A percentile compares a stretch with the other conserved stretches of the same genome.
phyloP scores from a whole-genome alignment of 2,888 invertebrate species.

The Sicus ferrugineus region DNA sequence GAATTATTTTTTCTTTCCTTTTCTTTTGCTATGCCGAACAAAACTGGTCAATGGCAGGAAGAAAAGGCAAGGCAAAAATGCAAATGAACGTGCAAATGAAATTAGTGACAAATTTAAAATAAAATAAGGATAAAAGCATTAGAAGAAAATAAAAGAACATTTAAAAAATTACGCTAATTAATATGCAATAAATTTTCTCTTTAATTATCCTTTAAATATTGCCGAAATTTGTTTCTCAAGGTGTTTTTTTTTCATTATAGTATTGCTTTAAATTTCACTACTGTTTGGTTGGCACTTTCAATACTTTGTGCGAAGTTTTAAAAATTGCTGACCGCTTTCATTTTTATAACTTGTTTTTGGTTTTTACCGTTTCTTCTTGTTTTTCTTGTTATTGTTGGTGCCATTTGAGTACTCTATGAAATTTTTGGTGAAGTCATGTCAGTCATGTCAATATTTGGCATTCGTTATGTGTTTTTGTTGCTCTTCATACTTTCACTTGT shows the following conservation, averaged over 20 bases:
- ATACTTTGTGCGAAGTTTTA: too few species aligned
- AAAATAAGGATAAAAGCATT: too few species aligned
- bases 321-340: too few species aligned
- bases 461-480: not conserved
- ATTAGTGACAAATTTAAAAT: too few species aligned
- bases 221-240: not conserved
- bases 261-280: not conserved
- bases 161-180: too few species aligned
- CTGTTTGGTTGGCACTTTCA: not conserved
- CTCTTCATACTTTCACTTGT: slow-evolving; percentile 20
- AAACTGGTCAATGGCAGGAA: too few species aligned
- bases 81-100: too few species aligned
- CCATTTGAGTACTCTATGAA: slow-evolving; percentile 2
- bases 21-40: too few species aligned
- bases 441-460: slow-evolving; percentile 26
- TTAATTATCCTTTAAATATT: not conserved
- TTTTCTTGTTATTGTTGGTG: slow-evolving; percentile 2
- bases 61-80: too few species aligned
- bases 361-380: not conserved
- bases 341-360: too few species aligned
- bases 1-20: too few species aligned
- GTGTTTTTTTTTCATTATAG: not conserved
- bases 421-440: not conserved
- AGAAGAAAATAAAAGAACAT: too few species aligned
- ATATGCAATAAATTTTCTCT: not conserved